Conservation (phyloP, 92 coral and sea anemone species). For the Parazoanthus darwini region DNA sequence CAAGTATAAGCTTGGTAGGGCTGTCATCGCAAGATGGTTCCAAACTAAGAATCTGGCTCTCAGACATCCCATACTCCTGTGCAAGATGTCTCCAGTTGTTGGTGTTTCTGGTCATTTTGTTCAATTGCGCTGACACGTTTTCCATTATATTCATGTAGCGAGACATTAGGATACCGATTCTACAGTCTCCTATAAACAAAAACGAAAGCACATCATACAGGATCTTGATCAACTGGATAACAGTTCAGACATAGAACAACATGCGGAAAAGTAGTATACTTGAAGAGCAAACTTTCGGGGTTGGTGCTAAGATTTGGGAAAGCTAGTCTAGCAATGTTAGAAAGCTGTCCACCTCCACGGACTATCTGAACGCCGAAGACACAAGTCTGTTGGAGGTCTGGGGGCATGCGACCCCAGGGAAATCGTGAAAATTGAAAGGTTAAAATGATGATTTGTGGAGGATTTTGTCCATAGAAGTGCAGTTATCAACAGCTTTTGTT, state of each 20-base stretch:
- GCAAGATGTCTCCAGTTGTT: constrained; percentile 23
- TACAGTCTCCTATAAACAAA: background rate
- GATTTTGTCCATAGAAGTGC: no score
- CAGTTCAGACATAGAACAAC: background rate
- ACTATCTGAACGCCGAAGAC: no score
- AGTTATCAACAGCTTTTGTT: no score
- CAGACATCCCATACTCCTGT: background rate
- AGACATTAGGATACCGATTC: background rate
- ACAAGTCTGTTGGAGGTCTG: no score
- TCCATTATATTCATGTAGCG: background rate
- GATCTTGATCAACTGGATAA: background rate
- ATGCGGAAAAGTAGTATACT: background rate
- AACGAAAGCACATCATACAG: background rate
- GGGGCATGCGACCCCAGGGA: no score
- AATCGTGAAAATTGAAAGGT: no score
- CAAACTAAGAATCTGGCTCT: background rate
- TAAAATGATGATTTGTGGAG: no score
- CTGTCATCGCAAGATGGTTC: background rate
- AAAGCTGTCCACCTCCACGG: no score
- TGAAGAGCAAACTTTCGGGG: background rate
- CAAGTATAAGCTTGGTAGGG: constrained; percentile 24
- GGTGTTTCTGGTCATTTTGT: background rate
- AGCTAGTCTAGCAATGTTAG: no score
- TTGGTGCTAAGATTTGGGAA: background rate
- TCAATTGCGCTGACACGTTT: background rate